Conservation (phyloP, 2,113 vertebrate species). For the Charina bottae region DNA sequence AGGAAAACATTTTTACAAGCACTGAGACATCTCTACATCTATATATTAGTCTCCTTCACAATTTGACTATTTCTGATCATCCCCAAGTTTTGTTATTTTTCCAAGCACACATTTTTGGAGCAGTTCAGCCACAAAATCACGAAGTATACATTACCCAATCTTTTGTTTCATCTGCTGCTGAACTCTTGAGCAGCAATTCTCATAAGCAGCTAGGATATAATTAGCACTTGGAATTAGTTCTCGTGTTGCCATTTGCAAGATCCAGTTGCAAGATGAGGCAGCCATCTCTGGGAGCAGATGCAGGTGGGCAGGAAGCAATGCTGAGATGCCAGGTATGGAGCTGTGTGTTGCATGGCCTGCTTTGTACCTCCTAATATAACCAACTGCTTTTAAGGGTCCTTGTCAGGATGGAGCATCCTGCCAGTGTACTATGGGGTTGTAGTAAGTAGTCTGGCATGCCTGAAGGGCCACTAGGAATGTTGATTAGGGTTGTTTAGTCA, state of each 20-base stretch:
- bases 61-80: constrained; percentile 39
- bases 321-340: neutral
- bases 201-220: accelerated
- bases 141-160: accelerated
- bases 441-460: too few species aligned
- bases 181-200: accelerated
- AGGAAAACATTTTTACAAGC: constrained; percentile 43
- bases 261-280: neutral
- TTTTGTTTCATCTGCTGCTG: constrained; percentile 24
- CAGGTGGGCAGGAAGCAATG: neutral
- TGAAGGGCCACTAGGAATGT: too few species aligned
- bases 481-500: too few species aligned
- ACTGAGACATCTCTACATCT: constrained; percentile 33
- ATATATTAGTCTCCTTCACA: constrained; percentile 27
- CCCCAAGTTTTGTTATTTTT: constrained; percentile 39
- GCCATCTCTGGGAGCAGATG: neutral
- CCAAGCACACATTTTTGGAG: constrained; percentile 40
- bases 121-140: constrained; percentile 10
- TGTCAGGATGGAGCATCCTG: too few species aligned
- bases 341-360: neutral
- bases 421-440: too few species aligned
- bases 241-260: neutral
- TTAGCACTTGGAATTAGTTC: neutral
- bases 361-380: too few species aligned
- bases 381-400: too few species aligned